Conservation (phyloP, 2,888 invertebrate genomes). For the Phyto melanocephala region DNA sequence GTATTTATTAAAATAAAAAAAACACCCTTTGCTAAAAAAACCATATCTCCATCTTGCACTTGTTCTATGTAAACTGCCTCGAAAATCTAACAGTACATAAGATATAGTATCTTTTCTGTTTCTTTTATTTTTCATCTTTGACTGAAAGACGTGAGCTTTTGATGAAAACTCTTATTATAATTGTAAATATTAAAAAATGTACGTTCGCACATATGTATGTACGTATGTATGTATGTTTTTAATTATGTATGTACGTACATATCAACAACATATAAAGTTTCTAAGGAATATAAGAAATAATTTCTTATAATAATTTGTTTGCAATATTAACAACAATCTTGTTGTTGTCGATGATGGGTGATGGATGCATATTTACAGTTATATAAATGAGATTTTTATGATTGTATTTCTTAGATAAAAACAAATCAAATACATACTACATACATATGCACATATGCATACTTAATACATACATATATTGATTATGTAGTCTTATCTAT, state of each 20-base stretch:
- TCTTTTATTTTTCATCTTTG: background rate
- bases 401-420: constrained; percentile 10
- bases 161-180: background rate
- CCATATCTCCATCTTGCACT: no score
- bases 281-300: background rate
- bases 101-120: constrained; percentile 2
- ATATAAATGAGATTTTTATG: background rate
- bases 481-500: no score
- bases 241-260: no score
- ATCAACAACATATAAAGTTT: no score
- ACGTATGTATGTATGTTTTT: background rate
- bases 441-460: no score
- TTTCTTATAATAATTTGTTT: background rate
- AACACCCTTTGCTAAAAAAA: no score
- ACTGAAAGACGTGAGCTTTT: constrained; percentile 29
- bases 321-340: constrained; percentile 6
- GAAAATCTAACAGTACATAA: constrained; percentile 50
- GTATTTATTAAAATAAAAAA: no score
- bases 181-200: background rate
- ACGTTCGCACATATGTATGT: background rate
- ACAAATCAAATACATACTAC: no score
- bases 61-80: no score
- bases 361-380: constrained; percentile 38
- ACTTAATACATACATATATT: no score
- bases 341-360: background rate